Evolutionary conservation across 1,140 invertebrate genomes (phyloP), one percentile per base, ranked within the genome.

Genomic region (Leptinotarsa defecta): DNA sequence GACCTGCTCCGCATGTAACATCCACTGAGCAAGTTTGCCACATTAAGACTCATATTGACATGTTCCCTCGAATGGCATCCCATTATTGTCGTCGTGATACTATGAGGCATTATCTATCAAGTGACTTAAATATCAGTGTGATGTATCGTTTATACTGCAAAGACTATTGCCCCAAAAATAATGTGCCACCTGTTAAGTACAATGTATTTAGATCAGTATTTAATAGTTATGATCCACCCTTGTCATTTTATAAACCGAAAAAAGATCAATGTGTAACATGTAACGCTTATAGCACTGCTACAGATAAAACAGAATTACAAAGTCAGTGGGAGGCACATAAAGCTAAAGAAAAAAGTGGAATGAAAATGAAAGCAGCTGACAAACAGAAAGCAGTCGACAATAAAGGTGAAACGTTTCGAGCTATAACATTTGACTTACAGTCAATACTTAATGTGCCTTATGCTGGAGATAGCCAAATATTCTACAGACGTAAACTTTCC

Each of bases 11-110:
- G 63, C 22, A 52, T 52, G 8, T 52, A 11, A 52, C 49, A 52
- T 52, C 49, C 17, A 8, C 4, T 8, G 49, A 11, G 63, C 63
- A 19, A 64, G 63, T 64, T n/a, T 13, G 63, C 3, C 63, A 64
- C n/a, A 64, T 64, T 24, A 20, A 61, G 8, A 6, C 57, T 61
- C 57, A 57, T 57, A 57, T 57, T 4, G 13, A 57, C n/a, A 57
- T 57, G 22, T 24, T 64, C 4, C 19, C 62, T 19, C 22, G 62
- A 64, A 64, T 24, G n/a, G 62, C 11, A 64, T 64, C 62, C 13
- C 62, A 64, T 64, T 64, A 64, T 19, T 64, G 62, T 19, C 62
- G 62, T 64, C 62, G 62, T 64, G 62, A 64, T 19, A 64, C 22
- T 24, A 64, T 52, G 49, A 52, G 49, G 49, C 17, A 52, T 52